phyloP scores from a whole-genome alignment of 2,113 vertebrate species.

The Phoxinus phoxinus region DNA sequence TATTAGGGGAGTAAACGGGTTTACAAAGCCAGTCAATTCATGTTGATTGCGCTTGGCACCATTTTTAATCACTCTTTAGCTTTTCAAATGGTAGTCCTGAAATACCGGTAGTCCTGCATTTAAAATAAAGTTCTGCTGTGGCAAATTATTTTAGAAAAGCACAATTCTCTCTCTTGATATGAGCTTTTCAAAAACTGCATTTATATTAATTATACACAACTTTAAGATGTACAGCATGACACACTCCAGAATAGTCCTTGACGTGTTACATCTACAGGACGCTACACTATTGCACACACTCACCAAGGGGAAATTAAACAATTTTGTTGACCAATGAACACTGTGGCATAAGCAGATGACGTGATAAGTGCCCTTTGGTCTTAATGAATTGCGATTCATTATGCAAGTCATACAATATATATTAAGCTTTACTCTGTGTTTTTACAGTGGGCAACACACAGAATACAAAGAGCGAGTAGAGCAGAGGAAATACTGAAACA shows the following conservation, averaged over 20 bases:
- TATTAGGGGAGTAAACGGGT: background rate
- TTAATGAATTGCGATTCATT: background rate
- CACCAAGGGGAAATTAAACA: background rate
- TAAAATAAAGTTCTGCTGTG: background rate
- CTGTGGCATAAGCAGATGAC: background rate
- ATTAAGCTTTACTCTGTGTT: constrained; percentile 38
- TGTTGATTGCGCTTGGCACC: background rate
- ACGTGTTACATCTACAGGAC: background rate
- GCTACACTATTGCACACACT: background rate
- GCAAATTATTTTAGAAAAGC: background rate
- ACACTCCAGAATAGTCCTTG: background rate
- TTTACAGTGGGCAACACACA: constrained; percentile 92
- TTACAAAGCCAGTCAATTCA: background rate
- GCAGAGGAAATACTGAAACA: constrained; percentile 71
- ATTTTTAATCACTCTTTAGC: background rate
- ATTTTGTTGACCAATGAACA: constrained; percentile 1
- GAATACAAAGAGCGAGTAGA: constrained; percentile 81
- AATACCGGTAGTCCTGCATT: background rate
- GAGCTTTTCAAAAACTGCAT: background rate
- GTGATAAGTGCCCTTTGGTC: background rate
- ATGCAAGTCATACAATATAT: background rate
- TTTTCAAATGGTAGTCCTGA: background rate
- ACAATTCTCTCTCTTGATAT: background rate
- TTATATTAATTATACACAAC: background rate
- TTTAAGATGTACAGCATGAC: background rate